A percentile compares a stretch with the other conserved stretches of the same genome.
These are phyloP conservation scores for Cephus sareptanus DNA, from an alignment of 2,888 invertebrate species.

Conservation along the genomic window DNA sequence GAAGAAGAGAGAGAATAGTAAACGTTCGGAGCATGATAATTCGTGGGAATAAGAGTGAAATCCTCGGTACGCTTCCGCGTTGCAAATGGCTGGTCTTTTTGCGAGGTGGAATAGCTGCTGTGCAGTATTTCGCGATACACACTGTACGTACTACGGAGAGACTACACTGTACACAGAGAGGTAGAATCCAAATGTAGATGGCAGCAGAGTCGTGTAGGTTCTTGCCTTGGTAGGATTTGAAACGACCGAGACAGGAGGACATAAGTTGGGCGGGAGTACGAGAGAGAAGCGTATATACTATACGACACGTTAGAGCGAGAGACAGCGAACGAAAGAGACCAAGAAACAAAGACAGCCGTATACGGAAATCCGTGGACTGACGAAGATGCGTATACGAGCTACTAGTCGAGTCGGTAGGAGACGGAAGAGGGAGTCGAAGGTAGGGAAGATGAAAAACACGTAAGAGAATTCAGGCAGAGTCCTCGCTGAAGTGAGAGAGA, in stretches of 20 bases:
- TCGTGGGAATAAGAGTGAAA: constrained; percentile 47
- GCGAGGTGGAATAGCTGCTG: neutral
- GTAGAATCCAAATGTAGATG: neutral
- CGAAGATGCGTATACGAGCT: neutral
- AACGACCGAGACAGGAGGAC: constrained; percentile 1
- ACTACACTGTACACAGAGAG: neutral
- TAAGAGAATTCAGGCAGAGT: neutral
- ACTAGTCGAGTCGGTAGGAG: neutral
- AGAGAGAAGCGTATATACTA: neutral
- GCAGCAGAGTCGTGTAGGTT: neutral
- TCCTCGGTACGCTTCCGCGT: constrained; percentile 27
- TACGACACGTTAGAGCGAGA: neutral
- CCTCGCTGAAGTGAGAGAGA: neutral
- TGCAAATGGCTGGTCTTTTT: neutral
- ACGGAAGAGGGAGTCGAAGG: neutral
- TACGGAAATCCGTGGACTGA: neutral
- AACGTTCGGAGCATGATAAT: constrained; percentile 33
- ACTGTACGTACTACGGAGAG: neutral
- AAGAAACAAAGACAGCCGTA: constrained; percentile 7
- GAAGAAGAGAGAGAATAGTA: neutral
- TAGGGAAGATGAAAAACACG: neutral
- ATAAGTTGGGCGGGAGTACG: neutral
- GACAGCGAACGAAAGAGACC: constrained; percentile 6
- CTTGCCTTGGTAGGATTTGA: neutral
- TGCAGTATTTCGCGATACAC: neutral